Conservation (phyloP, 2,113 vertebrate genomes). For the Xenus cinereus region DNA sequence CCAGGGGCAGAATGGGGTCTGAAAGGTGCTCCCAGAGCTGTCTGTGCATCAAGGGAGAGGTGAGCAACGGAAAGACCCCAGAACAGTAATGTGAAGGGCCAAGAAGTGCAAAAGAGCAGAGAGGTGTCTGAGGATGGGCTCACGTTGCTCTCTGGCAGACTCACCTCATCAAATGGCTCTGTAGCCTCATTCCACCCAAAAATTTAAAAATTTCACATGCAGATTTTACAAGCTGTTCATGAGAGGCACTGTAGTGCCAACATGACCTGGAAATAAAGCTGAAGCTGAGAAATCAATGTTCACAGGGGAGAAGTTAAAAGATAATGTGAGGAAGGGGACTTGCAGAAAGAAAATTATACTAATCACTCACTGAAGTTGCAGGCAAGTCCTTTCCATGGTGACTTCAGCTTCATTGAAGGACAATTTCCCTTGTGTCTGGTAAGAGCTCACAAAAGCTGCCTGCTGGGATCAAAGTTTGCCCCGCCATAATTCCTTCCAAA, state of each 20-base stretch:
- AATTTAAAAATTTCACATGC: rapidly evolving
- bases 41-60: neutral
- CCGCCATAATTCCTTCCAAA: neutral
- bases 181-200: neutral
- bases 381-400: neutral
- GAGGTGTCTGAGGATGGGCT: neutral
- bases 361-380: neutral
- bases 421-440: neutral
- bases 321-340: neutral
- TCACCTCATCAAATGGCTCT: neutral
- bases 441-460: neutral
- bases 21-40: neutral
- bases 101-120: neutral
- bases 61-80: neutral
- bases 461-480: neutral
- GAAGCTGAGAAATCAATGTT: neutral
- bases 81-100: neutral
- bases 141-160: neutral
- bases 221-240: neutral
- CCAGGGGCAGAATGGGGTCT: neutral
- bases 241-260: neutral
- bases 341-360: neutral
- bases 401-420: neutral
- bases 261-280: neutral
- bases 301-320: neutral